These are phyloP conservation scores for Hirudo medicinalis DNA, from an alignment of 1,140 invertebrate species.

Conservation along the genomic window DNA sequence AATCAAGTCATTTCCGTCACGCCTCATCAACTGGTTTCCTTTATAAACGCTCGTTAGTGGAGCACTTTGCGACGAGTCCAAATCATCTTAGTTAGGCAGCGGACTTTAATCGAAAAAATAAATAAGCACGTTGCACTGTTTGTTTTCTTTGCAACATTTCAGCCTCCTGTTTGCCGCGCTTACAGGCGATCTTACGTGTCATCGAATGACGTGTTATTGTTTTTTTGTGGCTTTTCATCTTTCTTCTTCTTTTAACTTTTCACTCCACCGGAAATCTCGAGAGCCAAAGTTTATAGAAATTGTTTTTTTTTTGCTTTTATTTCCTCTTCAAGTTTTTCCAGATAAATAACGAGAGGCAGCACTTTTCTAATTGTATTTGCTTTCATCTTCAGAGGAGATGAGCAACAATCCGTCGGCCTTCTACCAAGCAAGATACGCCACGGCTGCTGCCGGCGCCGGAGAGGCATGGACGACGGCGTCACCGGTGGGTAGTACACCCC, in stretches of 20 bases:
- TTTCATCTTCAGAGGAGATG: constrained; percentile 10
- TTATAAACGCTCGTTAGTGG: constrained; percentile 1
- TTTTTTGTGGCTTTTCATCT: too few species aligned
- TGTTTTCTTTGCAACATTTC: background rate
- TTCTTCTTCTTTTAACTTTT: too few species aligned
- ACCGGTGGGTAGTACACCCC: background rate
- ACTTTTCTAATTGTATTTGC: background rate
- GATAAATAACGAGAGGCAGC: background rate
- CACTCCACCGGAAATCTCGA: too few species aligned
- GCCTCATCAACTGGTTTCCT: background rate
- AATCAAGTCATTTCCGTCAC: background rate
- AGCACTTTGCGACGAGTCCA: background rate
- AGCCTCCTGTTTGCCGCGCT: too few species aligned
- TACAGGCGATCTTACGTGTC: too few species aligned
- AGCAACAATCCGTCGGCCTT: background rate
- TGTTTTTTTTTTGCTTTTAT: too few species aligned
- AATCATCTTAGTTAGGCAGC: too few species aligned
- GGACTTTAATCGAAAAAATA: too few species aligned
- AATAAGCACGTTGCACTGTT: too few species aligned
- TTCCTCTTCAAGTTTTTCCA: too few species aligned
- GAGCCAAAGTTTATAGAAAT: too few species aligned
- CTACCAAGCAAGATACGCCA: constrained; percentile 10
- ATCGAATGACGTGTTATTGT: too few species aligned
- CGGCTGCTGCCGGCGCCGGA: background rate
- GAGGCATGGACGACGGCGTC: constrained; percentile 2